These are phyloP conservation scores for Orthosia cruda DNA, from an alignment of 2,888 invertebrate species.

Conservation along the genomic window DNA sequence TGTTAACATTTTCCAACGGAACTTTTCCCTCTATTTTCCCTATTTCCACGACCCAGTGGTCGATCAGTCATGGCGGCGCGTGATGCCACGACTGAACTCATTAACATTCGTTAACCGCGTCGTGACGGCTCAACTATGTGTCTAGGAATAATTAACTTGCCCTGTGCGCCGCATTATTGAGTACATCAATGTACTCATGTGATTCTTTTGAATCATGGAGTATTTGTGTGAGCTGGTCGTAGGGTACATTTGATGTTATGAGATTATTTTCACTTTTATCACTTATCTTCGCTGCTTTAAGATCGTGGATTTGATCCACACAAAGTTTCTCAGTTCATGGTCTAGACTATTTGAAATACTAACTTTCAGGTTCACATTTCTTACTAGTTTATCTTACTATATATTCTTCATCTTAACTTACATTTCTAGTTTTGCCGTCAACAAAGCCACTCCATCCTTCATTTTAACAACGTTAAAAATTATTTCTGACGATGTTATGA, in stretches of 20 bases:
- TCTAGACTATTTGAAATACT: neutral
- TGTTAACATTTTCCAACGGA: neutral
- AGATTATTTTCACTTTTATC: neutral
- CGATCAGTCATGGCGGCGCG: constrained; percentile 44
- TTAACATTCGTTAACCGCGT: constrained; percentile 57
- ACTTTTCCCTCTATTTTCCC: constrained; percentile 26
- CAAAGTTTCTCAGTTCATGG: too few relatives aligned
- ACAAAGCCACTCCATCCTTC: neutral
- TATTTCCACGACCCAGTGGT: constrained; percentile 17
- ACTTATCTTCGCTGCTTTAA: neutral
- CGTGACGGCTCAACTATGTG: constrained; percentile 55
- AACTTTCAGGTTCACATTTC: neutral
- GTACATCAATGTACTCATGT: constrained; percentile 6
- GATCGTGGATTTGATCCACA: too few relatives aligned
- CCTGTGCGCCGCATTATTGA: constrained; percentile 42
- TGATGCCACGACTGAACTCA: constrained; percentile 49
- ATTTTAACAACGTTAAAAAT: neutral
- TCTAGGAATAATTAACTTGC: constrained; percentile 57
- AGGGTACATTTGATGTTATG: neutral
- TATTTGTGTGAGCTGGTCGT: neutral
- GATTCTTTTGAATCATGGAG: constrained; percentile 32
- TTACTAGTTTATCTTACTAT: neutral
- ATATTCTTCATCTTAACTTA: neutral
- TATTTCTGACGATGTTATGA: neutral
- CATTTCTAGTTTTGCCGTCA: neutral